Evolutionary conservation across 92 coral and sea anemone species (phyloP).

Genomic region (Hydrozoanthus gracilis): DNA sequence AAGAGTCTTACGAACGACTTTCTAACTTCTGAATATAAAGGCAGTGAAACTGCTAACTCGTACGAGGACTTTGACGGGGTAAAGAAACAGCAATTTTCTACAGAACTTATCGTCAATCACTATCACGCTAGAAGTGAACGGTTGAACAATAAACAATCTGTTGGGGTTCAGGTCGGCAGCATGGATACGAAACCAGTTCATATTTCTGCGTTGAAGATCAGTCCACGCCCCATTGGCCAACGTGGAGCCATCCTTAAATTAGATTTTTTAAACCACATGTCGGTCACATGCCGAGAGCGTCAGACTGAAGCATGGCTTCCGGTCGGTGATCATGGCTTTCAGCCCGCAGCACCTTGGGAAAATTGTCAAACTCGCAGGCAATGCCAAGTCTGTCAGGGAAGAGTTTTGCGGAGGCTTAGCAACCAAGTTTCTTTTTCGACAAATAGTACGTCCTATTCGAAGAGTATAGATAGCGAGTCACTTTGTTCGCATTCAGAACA

Average conservation of each 20-base stretch:
- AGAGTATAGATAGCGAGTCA: background rate
- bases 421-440: background rate
- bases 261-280: constrained; percentile 6
- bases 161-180: constrained; percentile 26
- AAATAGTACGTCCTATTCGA: no score
- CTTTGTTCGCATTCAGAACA: constrained; percentile 14
- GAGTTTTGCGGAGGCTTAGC: background rate
- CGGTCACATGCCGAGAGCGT: constrained; percentile 18
- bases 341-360: background rate
- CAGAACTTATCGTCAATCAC: background rate
- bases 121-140: background rate
- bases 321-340: background rate
- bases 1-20: background rate
- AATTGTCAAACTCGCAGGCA: background rate
- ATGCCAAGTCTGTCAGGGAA: constrained; percentile 6
- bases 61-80: background rate
- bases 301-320: constrained; percentile 9
- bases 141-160: background rate
- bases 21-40: background rate
- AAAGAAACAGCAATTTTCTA: background rate
- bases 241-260: constrained; percentile 3
- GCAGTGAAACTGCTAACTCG: background rate
- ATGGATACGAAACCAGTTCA: constrained; percentile 13
- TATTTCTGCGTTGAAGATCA: constrained; percentile 24
- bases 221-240: constrained; percentile 9